Evolutionary conservation across 2,113 vertebrate genomes (phyloP), one percentile per base, ranked within the genome.

Genomic region (Glaucidium brasilianum): DNA sequence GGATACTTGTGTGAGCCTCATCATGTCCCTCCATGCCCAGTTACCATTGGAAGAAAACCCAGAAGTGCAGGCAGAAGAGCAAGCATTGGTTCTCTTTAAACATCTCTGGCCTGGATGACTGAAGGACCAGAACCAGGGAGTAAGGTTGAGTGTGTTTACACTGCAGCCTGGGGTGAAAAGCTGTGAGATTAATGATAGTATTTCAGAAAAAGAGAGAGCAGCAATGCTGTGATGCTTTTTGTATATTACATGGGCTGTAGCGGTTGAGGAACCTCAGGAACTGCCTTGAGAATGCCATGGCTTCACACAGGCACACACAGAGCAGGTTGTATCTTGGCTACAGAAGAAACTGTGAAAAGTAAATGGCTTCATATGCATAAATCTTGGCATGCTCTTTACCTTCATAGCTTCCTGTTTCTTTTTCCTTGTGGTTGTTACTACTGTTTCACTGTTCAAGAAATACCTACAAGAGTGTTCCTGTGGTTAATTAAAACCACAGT

Each of bases 301-400:
- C 32, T 75, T 81, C 43, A 50, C 73, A 64, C 9, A 6, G 7
- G 6, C 23, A 23, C 43, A 32, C 41, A 69, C 55, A 23, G 15
- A 59, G 15, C 26, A 39, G 81, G 41, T 37, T 0, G 0, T 47
- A 2, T 43, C 11, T 26, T 77, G 30, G 56, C 81, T 52, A 5
- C 14, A 35, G 50, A 22, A 73, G 25, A 49, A 69, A 34, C 59
- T 71, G 45, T 78, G 82, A 15, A 80, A 84, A 81, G n/a, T 43
- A 49, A 85, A 39, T 69, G 14, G 14, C 45, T 92, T 92, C 2
- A 23, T 92, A 56, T 87, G 55, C 18, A 8, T 78, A 58, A 72
- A 67, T 56, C 50, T 87, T 71, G 35, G 21, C 50, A 32, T 25
- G 21, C 34, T 93, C 77, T 81, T 73, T 53, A 53, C 64, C n/a